Base-by-base conservation (phyloP, 1,140 invertebrate genomes). In the Anoplolepis gracilipes region DNA sequence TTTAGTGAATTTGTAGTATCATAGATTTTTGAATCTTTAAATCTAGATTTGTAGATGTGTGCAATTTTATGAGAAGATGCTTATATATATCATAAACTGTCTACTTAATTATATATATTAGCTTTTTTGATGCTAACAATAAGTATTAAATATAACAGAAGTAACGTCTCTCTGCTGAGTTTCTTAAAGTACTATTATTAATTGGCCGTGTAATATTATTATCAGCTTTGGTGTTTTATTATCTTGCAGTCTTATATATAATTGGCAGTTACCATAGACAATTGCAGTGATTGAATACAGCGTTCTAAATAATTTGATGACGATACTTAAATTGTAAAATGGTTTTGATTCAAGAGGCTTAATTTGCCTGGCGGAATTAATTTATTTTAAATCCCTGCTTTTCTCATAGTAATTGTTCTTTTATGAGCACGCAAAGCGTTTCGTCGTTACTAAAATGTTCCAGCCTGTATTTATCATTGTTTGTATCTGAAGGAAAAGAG, bases 321-420 rank as follows among this genome's bases (percentile, higher is more conserved):
- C 30, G 1, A 75, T 25, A 13, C n/a, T 75, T 55, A 73, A 70
- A 53, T 72, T 10, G 6, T 22, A 36, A 59, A 59, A 36, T 30
- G 3, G 25, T 75, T 75, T 36, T 36, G 22, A 72, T 39, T 75
- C 55, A 16, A 59, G 16, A 75, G n/a, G 25, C 53, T 75, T 2
- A 75, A 39, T 57, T 73, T 75, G 22, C n/a, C 7, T 39, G 7
- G 0, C 22, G 13, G 13, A 59, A 75, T 59, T 59, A 59, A 36
- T 28, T 59, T 39, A 61, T 30, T 11, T n/a, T 61, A 61, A 61
- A 61, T 42, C 39, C 19, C 1, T 61, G 19, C n/a, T n/a, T 16
- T 61, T 42, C 2, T 36, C 28, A 8, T n/a, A 19, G 22, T 22
- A 36, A 39, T 55, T 76, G 55, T 16, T 16, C 22, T 28, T 75